Conservation (phyloP, 2,797 vertebrate species). For the Capromys pilorides region DNA sequence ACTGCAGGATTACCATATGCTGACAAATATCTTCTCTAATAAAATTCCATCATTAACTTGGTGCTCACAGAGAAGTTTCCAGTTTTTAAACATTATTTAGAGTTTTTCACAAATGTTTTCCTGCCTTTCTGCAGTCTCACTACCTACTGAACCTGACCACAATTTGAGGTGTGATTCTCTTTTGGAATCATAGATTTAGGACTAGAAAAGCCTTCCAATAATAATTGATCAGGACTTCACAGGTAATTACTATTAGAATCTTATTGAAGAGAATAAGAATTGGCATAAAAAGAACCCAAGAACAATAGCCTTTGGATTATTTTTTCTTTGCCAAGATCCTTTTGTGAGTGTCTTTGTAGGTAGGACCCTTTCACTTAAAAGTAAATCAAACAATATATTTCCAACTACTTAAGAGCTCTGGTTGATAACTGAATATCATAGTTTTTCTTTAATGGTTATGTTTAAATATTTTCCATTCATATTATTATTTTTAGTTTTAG, state of each 20-base stretch:
- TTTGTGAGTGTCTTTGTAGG: background rate
- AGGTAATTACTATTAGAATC: background rate
- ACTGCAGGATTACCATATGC: background rate
- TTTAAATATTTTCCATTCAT: background rate
- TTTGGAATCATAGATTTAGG: background rate
- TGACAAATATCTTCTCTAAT: background rate
- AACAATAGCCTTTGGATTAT: background rate
- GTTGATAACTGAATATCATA: background rate
- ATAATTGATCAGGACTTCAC: background rate
- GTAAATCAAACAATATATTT: background rate
- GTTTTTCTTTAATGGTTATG: background rate
- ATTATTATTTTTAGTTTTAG: constrained; percentile 44
- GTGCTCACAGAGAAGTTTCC: background rate
- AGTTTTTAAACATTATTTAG: background rate
- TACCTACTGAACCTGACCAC: background rate
- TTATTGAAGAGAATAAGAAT: constrained; percentile 16
- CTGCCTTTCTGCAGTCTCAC: background rate
- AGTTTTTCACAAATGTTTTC: constrained; percentile 28
- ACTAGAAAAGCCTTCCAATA: background rate
- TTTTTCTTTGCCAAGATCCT: background rate
- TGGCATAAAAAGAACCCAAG: background rate
- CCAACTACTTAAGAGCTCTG: background rate
- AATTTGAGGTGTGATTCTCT: background rate
- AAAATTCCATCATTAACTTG: background rate
- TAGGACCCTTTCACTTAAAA: background rate